These are phyloP conservation scores for Mohoua ochrocephala DNA, from an alignment of 2,113 vertebrate species.

Conservation along the genomic window DNA sequence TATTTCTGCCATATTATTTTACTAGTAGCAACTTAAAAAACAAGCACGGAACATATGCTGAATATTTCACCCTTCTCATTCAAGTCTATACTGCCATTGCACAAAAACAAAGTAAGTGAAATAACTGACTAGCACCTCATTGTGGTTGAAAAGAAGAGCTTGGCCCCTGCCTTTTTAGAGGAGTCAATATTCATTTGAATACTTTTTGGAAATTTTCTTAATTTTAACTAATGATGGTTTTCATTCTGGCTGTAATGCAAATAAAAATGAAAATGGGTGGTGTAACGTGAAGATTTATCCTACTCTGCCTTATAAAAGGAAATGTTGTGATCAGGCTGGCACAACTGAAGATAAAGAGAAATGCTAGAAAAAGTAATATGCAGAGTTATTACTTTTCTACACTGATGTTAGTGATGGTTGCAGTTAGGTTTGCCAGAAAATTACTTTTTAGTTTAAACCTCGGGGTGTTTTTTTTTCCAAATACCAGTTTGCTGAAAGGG, in stretches of 20 bases:
- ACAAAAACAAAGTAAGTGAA: neutral
- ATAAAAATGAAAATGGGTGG: neutral
- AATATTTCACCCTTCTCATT: neutral
- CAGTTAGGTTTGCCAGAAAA: neutral
- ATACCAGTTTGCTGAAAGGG: neutral
- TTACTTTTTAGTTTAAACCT: neutral
- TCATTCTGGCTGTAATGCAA: neutral
- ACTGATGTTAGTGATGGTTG: neutral
- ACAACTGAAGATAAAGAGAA: neutral
- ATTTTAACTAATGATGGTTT: neutral
- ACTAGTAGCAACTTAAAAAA: neutral
- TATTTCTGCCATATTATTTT: neutral
- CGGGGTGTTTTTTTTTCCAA: neutral
- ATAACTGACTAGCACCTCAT: slow-evolving; percentile 4
- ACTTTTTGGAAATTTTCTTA: neutral
- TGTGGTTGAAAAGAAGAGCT: neutral
- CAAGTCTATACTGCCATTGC: neutral
- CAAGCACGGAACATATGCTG: neutral
- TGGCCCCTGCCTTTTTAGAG: neutral
- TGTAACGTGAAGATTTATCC: neutral
- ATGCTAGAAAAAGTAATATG: neutral
- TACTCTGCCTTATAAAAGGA: neutral
- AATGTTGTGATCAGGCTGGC: neutral
- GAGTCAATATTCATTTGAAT: neutral
- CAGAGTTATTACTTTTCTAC: neutral